phyloP scores from a whole-genome alignment of 2,888 invertebrate genomes.

The Molanna angustata region DNA sequence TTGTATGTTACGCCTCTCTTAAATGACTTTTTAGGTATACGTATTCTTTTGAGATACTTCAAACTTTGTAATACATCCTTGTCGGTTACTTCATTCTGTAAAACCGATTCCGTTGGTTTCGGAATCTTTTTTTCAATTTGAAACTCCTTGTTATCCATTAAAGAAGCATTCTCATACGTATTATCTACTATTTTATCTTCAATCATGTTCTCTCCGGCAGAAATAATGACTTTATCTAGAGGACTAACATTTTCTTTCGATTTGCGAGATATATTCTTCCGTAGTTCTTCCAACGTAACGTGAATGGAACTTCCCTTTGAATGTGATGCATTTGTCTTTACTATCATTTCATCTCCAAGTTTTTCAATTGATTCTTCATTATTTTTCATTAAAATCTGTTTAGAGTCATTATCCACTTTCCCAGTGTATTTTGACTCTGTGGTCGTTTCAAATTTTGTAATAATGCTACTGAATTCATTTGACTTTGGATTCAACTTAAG shows the following conservation, averaged over 20 bases:
- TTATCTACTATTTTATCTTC: conserved; percentile 40
- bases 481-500: no score
- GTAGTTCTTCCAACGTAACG: not conserved
- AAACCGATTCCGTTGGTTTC: no score
- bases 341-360: not conserved
- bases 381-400: not conserved
- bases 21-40: conserved; percentile 65
- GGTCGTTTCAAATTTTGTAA: conserved; percentile 38
- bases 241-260: not conserved
- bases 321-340: not conserved
- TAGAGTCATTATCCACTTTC: no score
- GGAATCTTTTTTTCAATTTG: no score
- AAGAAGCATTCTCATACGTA: conserved; percentile 37
- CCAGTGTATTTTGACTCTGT: no score
- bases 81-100: no score
- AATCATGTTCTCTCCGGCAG: conserved; percentile 14
- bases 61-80: not conserved
- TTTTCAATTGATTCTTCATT: not conserved
- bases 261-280: not conserved
- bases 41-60: conserved; percentile 60
- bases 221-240: conserved; percentile 34
- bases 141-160: no score
- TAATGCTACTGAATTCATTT: conserved; percentile 53
- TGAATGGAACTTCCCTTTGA: not conserved
- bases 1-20: conserved; percentile 67